Evolutionary conservation across 2,888 invertebrate genomes (phyloP), one percentile per base, ranked within the genome.

Genomic region (Andrena haemorrhoa): DNA sequence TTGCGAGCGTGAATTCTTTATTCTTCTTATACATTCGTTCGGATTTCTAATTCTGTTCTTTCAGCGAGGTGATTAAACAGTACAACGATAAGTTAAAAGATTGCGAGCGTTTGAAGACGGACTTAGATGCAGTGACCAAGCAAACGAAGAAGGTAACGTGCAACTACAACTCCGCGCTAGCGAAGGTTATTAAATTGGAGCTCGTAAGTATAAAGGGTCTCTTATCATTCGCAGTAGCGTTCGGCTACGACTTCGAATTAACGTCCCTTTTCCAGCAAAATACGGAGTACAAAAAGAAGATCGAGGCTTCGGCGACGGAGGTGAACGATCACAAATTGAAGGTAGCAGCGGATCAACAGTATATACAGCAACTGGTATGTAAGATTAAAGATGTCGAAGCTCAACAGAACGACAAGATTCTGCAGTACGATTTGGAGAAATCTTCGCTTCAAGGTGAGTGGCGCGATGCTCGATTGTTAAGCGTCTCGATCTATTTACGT

Each of bases 61-160:
- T 65, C 58, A 92, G 92, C n/a, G 85, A 89, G 35, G 73, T 93
- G 29, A 90, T 92, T 75, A 84, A 86, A 35, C 88, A 89, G 29
- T 91, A 90, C 56, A 89, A 88, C 65, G 90, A 91, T 60, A 91
- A 91, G 61, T 20, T 89, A 4, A 91, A 86, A 65, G 92, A 92
- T 83, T 89, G 88, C 29, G 86, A 91, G n/a, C 68, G 78, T 7
- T 75, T 92, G 16, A 90, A 87, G 41, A 68, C 68, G 33, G 89
- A 92, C 10, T 64, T 92, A 20, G 77, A 83, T 12, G 10, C 7
- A 1, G 31, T 47, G 3, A 86, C 83, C 26, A 86, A 85, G 56
- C 86, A 88, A 23, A 53, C 69, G 0, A 85, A 83, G 35, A 84
- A 88, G 72, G 60, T 84, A 6, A 89, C 85, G 20, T 85, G 33